These are phyloP conservation scores for Corythornis cristatus DNA, from an alignment of 2,113 vertebrate genomes.

Conservation along the genomic window DNA sequence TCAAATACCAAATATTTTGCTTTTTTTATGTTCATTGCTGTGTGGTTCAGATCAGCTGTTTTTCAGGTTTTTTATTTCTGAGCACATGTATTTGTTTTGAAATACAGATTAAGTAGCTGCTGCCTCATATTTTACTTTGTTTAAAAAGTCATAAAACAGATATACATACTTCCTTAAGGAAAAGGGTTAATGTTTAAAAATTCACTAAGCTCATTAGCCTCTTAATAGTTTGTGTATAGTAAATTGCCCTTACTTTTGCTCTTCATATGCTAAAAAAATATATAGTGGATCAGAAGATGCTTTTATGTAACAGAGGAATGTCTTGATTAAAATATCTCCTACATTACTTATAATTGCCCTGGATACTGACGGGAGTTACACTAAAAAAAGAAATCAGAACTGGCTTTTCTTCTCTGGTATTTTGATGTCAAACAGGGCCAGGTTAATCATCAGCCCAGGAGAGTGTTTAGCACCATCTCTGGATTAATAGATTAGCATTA, in stretches of 20 bases:
- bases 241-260: background rate
- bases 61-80: background rate
- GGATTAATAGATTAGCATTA: conserved; percentile 1
- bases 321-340: conserved; percentile 15
- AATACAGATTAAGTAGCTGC: background rate
- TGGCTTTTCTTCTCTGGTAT: background rate
- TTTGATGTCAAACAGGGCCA: conserved; percentile 2
- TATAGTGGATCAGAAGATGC: background rate
- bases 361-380: background rate
- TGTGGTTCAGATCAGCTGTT: background rate
- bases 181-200: background rate
- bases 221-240: background rate
- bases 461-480: background rate
- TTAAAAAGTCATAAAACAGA: background rate
- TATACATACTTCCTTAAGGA: background rate
- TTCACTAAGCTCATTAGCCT: background rate
- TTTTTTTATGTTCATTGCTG: background rate
- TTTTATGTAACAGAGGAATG: background rate
- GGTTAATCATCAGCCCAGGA: conserved; percentile 12
- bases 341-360: background rate
- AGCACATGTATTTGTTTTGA: background rate
- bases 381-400: background rate
- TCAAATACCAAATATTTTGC: background rate
- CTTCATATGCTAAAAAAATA: background rate
- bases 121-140: background rate